A percentile compares a stretch with the other conserved stretches of the same genome.
Evolutionary conservation across 2,888 invertebrate species (phyloP).

Genomic region (Junonia oenone): DNA sequence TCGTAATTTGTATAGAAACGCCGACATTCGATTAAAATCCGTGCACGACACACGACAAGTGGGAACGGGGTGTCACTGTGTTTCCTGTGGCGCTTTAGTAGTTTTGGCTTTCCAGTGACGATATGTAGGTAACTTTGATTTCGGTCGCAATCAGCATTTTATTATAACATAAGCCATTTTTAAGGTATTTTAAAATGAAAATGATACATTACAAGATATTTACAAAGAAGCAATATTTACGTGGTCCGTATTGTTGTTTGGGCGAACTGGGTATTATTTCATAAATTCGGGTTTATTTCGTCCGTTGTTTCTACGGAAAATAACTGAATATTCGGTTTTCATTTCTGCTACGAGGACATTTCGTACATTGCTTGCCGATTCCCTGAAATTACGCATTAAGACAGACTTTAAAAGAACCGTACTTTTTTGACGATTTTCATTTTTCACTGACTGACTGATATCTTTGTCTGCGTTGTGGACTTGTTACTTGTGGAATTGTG

Average conservation of each 20-base stretch:
- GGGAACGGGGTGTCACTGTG: no score
- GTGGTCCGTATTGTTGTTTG: conserved; percentile 27
- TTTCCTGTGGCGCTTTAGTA: no score
- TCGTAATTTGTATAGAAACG: no score
- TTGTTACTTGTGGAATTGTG: no score
- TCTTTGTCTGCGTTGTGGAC: no score
- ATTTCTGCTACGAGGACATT: conserved; percentile 13
- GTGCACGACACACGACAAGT: no score
- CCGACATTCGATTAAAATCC: no score
- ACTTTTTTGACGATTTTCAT: no score
- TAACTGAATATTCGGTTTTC: conserved; percentile 47
- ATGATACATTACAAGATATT: conserved; percentile 1
- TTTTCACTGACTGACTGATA: no score
- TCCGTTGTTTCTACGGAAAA: conserved; percentile 52
- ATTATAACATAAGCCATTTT: not conserved
- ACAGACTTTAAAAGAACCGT: not conserved
- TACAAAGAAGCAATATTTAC: conserved; percentile 15
- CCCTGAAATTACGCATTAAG: conserved; percentile 11
- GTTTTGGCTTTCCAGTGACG: no score
- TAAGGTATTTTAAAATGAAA: not conserved
- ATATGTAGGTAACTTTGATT: no score
- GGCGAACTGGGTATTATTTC: conserved; percentile 31
- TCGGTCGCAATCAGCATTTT: not conserved
- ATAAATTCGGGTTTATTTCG: conserved; percentile 49
- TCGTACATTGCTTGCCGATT: conserved; percentile 5